Evolutionary conservation across 1,140 invertebrate species (phyloP), one percentile per base, ranked within the genome.

Genomic region (Coenobita brevimanus): DNA sequence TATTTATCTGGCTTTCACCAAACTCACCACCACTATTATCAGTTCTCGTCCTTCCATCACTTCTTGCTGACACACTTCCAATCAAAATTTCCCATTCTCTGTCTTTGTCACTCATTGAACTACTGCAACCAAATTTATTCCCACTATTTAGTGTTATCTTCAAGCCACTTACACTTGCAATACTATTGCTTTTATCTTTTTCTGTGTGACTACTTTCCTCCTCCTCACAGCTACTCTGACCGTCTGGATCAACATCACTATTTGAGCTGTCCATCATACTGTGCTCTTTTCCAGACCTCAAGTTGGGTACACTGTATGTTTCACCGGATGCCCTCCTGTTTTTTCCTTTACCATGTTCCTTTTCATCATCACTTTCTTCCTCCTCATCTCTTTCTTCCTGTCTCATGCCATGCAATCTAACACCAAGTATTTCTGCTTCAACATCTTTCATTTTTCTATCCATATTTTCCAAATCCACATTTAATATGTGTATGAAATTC

Each of bases 401-500:
- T 13, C 54, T 64, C 10, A 84, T 90, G n/a, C 30, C n/a, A 38
- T 54, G 75, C 21, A 81, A n/a, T 43, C 71, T 78, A 24, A 64
- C 36, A 36, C 78, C 73, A 27, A 76, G 46, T 6, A 73, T 64
- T 36, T 73, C 78, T 50, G 75, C 33, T 43, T 84, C 88, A 8
- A 83, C 76, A 17, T 86, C 84, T 54, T 87, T 87, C 64, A 79
- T 81, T 36, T 82, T 82, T 41, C 83, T 75, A 13, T 87, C 85
- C 15, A 92, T 91, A 76, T 92, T 91, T 81, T 94, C 93, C 71
- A 95, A 91, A 81, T 94, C 92, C 27, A 94, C 93, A 88, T 92
- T 93, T 30, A 96, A 91, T 27, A 95, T 94, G 83, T 96, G 94
- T 33, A 96, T 92, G 89, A 95, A 95, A 91, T 96, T 95, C 21